These are phyloP conservation scores for Naja naja DNA, from an alignment of 2,113 vertebrate species.

Conservation along the genomic window DNA sequence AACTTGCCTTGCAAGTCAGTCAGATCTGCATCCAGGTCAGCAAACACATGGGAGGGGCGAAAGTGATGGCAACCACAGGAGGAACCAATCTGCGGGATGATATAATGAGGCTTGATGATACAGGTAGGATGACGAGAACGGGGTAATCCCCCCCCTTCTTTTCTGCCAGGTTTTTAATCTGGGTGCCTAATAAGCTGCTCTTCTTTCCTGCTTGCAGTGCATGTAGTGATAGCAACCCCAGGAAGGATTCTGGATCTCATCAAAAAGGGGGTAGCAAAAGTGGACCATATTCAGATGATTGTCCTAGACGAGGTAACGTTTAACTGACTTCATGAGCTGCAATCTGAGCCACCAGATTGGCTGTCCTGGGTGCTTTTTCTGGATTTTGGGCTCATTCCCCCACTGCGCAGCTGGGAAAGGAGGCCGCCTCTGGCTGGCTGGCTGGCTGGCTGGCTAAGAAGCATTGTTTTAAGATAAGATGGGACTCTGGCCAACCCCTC, in stretches of 20 bases:
- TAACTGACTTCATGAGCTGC: not conserved
- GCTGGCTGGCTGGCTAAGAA: not conserved
- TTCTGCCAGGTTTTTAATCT: not conserved
- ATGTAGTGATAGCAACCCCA: conserved; percentile 96
- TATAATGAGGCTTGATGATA: conserved; percentile 98
- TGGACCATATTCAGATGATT: conserved; percentile 97
- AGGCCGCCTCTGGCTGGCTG: not conserved
- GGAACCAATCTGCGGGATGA: conserved; percentile 98
- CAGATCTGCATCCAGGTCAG: conserved; percentile 99
- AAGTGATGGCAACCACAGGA: conserved; percentile 99
- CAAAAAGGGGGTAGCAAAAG: conserved; percentile 99
- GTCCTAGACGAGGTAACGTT: conserved; percentile 92
- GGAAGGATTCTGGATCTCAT: conserved; percentile 98
- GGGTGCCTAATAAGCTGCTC: not conserved
- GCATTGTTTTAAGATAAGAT: not conserved
- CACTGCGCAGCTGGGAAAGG: not conserved
- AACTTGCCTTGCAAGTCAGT: conserved; percentile 98
- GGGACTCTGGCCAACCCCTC: not conserved
- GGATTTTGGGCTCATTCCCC: not conserved
- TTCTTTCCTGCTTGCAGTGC: conserved; percentile 75
- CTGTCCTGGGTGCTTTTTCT: not conserved
- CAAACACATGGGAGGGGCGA: conserved; percentile 99
- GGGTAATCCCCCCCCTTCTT: not conserved
- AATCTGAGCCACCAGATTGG: not conserved
- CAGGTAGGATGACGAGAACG: conserved; percentile 71